A percentile compares a stretch with the other conserved stretches of the same genome.
Conservation (phyloP, 2,113 vertebrate genomes). For the Cervus canadensis region DNA sequence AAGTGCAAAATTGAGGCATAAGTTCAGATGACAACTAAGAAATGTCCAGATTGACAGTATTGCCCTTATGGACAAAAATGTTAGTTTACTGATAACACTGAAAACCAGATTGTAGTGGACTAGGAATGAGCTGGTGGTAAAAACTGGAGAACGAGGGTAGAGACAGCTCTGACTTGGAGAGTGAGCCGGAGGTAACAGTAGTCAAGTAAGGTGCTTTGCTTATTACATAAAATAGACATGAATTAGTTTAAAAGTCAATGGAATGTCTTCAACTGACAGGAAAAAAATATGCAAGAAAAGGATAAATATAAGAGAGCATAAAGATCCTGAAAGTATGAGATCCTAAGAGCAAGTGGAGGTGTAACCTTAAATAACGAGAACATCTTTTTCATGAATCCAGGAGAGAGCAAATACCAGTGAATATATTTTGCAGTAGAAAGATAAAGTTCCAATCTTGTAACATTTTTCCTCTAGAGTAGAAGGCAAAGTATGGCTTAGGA, state of each 20-base stretch:
- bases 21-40: neutral
- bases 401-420: neutral
- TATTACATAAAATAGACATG: neutral
- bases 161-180: neutral
- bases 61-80: neutral
- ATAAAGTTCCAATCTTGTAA: neutral
- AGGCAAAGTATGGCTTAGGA: neutral
- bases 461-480: neutral
- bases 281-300: neutral
- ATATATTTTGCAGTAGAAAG: neutral
- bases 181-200: neutral
- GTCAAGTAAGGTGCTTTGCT: neutral
- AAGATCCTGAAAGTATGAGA: neutral
- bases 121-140: neutral
- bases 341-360: neutral
- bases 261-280: neutral
- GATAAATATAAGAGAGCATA: neutral
- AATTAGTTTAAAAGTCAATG: neutral
- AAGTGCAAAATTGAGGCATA: neutral
- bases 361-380: neutral
- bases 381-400: neutral
- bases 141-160: neutral
- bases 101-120: neutral
- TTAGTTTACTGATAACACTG: neutral
- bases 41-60: neutral